phyloP scores from a whole-genome alignment of 1,140 invertebrate species.

The Halesus radiatus region DNA sequence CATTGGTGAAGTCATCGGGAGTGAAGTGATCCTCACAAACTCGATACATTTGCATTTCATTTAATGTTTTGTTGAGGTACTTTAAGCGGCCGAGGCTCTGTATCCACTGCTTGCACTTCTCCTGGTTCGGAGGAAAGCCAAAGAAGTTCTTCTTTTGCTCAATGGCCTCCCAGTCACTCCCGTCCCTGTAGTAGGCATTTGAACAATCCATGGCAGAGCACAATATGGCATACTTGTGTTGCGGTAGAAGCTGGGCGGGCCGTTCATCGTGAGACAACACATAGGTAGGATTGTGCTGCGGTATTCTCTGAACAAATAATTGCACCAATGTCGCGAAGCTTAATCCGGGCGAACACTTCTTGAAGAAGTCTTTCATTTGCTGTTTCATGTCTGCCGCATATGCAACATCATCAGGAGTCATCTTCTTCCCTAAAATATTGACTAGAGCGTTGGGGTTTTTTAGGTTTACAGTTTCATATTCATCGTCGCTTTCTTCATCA shows the following conservation, averaged over 20 bases:
- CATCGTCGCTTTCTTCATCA: conserved; percentile 37
- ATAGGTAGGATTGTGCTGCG: conserved; percentile 10
- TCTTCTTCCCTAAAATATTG: conserved; percentile 15
- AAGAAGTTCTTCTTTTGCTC: conserved; percentile 46
- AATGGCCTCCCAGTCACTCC: conserved; percentile 38
- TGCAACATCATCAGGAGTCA: not conserved
- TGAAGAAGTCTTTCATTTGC: conserved; percentile 40
- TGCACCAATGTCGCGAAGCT: conserved; percentile 26
- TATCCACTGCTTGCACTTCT: conserved; percentile 42
- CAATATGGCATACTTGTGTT: conserved; percentile 32
- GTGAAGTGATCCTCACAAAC: conserved; percentile 45
- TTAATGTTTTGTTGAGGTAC: conserved; percentile 33
- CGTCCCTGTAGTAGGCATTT: conserved; percentile 42
- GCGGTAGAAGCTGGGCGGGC: not conserved
- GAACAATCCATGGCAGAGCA: conserved; percentile 36
- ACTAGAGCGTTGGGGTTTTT: conserved; percentile 15
- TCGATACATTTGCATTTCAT: conserved; percentile 43
- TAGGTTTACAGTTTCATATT: not conserved
- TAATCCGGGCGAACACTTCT: conserved; percentile 30
- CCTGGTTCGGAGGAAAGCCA: conserved; percentile 35
- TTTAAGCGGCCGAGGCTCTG: conserved; percentile 9
- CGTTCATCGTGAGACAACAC: conserved; percentile 34
- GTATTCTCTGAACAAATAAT: conserved; percentile 29
- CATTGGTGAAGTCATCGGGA: conserved; percentile 44
- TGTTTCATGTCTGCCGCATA: conserved; percentile 38